A percentile compares a stretch with the other conserved stretches of the same genome.
phyloP scores from a whole-genome alignment of 2,888 invertebrate genomes.

The Melanostoma scalare region DNA sequence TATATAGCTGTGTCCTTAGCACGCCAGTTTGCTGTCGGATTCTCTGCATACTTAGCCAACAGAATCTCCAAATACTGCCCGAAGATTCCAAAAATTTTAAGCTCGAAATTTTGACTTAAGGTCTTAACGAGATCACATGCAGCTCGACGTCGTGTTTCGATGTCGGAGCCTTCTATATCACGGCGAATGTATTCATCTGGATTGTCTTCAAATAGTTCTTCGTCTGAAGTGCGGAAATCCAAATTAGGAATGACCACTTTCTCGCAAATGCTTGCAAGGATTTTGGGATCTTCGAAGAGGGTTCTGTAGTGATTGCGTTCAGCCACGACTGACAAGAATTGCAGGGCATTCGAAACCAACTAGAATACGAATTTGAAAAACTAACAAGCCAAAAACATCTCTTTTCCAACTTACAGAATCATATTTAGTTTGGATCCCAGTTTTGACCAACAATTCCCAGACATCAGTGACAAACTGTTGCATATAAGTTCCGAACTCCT shows the following conservation, averaged over 20 bases:
- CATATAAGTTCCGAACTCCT: constrained; percentile 95
- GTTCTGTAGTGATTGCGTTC: constrained; percentile 93
- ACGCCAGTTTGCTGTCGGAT: constrained; percentile 92
- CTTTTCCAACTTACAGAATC: constrained; percentile 87
- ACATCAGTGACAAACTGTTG: constrained; percentile 96
- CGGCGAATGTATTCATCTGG: constrained; percentile 98
- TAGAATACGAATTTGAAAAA: constrained; percentile 80
- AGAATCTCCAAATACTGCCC: constrained; percentile 88
- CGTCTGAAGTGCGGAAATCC: constrained; percentile 96
- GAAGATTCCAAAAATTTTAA: constrained; percentile 93
- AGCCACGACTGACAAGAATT: constrained; percentile 97
- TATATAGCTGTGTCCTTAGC: constrained; percentile 98
- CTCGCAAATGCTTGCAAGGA: constrained; percentile 95
- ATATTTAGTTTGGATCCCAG: constrained; percentile 93
- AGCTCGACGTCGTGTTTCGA: constrained; percentile 96
- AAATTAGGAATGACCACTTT: constrained; percentile 99
- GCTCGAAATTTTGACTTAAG: constrained; percentile 93
- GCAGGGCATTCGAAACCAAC: constrained; percentile 97
- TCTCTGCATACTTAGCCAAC: constrained; percentile 88
- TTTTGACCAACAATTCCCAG: constrained; percentile 94
- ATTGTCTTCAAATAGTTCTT: constrained; percentile 98
- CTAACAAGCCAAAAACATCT: neutral
- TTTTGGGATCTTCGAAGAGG: constrained; percentile 93
- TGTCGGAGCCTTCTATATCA: constrained; percentile 99
- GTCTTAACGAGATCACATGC: constrained; percentile 98